Conservation (phyloP, 2,797 vertebrate genomes). For the Scomberomorus guttatus region DNA sequence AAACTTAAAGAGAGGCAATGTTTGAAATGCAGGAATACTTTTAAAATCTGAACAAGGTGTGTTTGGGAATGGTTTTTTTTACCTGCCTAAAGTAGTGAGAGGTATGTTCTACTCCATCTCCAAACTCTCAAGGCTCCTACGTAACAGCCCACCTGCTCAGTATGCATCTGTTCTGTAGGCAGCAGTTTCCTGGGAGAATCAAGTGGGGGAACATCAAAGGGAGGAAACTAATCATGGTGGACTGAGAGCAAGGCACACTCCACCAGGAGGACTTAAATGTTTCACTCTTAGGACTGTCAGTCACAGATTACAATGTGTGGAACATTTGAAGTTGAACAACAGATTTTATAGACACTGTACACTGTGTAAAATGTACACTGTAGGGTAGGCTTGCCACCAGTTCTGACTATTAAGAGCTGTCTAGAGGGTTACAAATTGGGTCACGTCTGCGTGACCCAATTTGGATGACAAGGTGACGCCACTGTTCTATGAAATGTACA, state of each 20-base stretch:
- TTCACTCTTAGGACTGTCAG: constrained; percentile 41
- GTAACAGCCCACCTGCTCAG: constrained; percentile 71
- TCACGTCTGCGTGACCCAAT: constrained; percentile 56
- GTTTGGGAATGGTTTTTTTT: constrained; percentile 6
- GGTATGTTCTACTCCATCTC: constrained; percentile 30
- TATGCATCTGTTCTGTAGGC: constrained; percentile 71
- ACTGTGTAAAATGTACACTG: not conserved
- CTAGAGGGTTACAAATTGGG: constrained; percentile 25
- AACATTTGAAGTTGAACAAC: constrained; percentile 45
- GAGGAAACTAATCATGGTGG: constrained; percentile 66
- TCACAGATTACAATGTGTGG: constrained; percentile 24
- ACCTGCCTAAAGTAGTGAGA: constrained; percentile 46
- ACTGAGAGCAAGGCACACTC: constrained; percentile 53
- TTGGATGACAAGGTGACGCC: constrained; percentile 62
- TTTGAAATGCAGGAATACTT: constrained; percentile 41
- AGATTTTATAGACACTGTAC: constrained; percentile 32
- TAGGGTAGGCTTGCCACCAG: constrained; percentile 4
- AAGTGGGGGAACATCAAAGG: constrained; percentile 69
- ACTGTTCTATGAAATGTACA: constrained; percentile 24
- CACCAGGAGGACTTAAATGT: constrained; percentile 51
- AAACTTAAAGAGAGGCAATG: not conserved
- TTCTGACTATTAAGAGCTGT: constrained; percentile 37
- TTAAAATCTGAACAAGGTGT: constrained; percentile 4
- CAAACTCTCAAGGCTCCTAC: constrained; percentile 50
- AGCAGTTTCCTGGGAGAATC: constrained; percentile 64